Percentiles rank a stretch among this genome's conserved stretches.
These are phyloP conservation scores for Pseudorhombus dupliciocellatus DNA, from an alignment of 2,113 vertebrate species.

Conservation along the genomic window DNA sequence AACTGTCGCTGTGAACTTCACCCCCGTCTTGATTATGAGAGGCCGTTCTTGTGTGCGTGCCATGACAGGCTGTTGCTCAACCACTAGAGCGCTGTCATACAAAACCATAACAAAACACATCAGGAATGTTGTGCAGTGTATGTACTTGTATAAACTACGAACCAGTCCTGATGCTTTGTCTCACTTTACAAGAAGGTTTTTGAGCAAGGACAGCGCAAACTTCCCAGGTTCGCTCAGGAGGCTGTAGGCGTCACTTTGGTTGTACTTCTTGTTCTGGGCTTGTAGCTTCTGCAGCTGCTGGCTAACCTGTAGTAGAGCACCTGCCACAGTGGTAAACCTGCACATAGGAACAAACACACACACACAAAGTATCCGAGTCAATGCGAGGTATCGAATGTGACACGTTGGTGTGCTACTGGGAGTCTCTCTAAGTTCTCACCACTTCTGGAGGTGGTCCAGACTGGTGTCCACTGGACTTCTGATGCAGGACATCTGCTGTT, in stretches of 20 bases:
- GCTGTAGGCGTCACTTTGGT: conserved; percentile 60
- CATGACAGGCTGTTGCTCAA: conserved; percentile 93
- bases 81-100: conserved; percentile 88
- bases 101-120: not conserved
- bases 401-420: no score
- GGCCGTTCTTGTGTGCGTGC: conserved; percentile 86
- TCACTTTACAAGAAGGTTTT: conserved; percentile 88
- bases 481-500: conserved; percentile 92
- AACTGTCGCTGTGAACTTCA: conserved; percentile 87
- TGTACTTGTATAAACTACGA: not conserved
- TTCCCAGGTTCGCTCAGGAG: conserved; percentile 80
- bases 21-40: conserved; percentile 88
- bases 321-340: conserved; percentile 89
- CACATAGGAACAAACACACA: not conserved
- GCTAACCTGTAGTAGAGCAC: conserved; percentile 85
- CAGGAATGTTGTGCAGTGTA: not conserved
- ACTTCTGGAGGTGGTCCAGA: conserved; percentile 89
- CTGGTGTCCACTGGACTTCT: conserved; percentile 87
- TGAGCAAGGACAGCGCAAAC: conserved; percentile 78
- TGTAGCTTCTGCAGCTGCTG: conserved; percentile 91
- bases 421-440: conserved; percentile 71
- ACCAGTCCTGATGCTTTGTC: not conserved
- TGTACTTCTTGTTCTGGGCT: conserved; percentile 86
- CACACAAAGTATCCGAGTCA: not conserved
- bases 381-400: not conserved